phyloP scores from a whole-genome alignment of 1,140 invertebrate species.

The Callitettix versicolor region DNA sequence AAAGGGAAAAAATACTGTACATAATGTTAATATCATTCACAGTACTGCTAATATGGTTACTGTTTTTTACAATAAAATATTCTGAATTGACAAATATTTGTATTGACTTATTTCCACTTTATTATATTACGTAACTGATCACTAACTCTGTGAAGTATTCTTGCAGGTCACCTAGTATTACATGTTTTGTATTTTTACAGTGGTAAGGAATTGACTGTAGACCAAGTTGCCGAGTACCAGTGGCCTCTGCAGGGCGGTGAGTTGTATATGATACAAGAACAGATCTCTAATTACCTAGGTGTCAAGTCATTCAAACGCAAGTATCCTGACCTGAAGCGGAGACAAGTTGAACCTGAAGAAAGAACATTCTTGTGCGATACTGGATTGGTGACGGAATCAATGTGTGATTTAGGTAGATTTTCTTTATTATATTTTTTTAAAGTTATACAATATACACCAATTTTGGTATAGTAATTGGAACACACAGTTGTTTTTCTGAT shows the following conservation, averaged over 20 bases:
- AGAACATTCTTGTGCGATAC: constrained; percentile 75
- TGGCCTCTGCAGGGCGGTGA: constrained; percentile 74
- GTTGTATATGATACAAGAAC: constrained; percentile 80
- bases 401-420: constrained; percentile 72
- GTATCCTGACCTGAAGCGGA: constrained; percentile 79
- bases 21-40: too few species aligned
- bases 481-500: too few species aligned
- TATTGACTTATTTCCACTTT: too few species aligned
- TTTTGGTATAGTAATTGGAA: background rate
- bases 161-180: background rate
- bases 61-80: too few species aligned
- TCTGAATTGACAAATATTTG: too few species aligned
- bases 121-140: constrained; percentile 1
- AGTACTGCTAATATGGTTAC: too few species aligned
- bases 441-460: too few species aligned
- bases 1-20: too few species aligned
- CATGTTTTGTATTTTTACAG: constrained; percentile 1
- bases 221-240: constrained; percentile 86
- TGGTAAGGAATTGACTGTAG: constrained; percentile 58
- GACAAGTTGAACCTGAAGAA: constrained; percentile 80
- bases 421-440: too few species aligned
- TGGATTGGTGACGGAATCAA: constrained; percentile 77
- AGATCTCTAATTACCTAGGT: constrained; percentile 82
- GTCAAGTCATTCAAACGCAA: constrained; percentile 93
- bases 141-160: background rate